A percentile compares a stretch with the other conserved stretches of the same genome.
Evolutionary conservation across 2,113 vertebrate genomes (phyloP).

Genomic region (Cettia cetti): DNA sequence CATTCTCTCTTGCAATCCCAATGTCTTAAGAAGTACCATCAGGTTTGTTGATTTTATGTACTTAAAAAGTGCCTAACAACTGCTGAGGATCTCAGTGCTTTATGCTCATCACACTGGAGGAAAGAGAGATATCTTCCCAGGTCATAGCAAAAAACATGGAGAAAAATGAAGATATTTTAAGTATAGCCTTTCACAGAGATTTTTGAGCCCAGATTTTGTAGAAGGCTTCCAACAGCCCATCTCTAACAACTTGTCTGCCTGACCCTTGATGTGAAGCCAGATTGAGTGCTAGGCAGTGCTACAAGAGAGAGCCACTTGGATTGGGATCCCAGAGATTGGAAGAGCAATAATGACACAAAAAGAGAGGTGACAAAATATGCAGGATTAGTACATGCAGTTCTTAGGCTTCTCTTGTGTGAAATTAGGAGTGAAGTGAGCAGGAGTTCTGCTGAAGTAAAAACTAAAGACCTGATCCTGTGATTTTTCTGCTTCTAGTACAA

Average conservation of each 20-base stretch:
- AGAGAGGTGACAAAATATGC: conserved; percentile 60
- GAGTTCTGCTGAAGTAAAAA: conserved; percentile 14
- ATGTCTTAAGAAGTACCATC: neutral
- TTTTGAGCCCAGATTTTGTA: conserved; percentile 47
- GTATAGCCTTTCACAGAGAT: conserved; percentile 28
- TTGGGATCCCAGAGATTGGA: conserved; percentile 49
- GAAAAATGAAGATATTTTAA: conserved; percentile 24
- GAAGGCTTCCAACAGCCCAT: conserved; percentile 42
- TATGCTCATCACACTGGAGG: neutral
- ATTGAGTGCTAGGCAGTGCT: conserved; percentile 59
- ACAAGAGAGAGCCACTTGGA: conserved; percentile 31
- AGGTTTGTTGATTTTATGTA: neutral
- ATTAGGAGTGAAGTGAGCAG: conserved; percentile 49
- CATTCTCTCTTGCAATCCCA: neutral
- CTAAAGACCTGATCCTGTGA: conserved; percentile 25
- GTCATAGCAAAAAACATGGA: neutral
- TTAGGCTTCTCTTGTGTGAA: conserved; percentile 53
- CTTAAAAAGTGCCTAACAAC: neutral
- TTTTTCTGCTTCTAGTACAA: conserved; percentile 43
- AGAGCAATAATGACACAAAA: conserved; percentile 36
- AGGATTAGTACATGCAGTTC: conserved; percentile 60
- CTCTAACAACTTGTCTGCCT: conserved; percentile 54
- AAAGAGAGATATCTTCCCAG: neutral
- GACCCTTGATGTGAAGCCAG: conserved; percentile 56
- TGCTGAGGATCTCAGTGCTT: neutral